Percentiles rank a stretch among this genome's conserved stretches.
These are phyloP conservation scores for Sebastes fasciatus DNA, from an alignment of 2,113 vertebrate species.

Conservation along the genomic window DNA sequence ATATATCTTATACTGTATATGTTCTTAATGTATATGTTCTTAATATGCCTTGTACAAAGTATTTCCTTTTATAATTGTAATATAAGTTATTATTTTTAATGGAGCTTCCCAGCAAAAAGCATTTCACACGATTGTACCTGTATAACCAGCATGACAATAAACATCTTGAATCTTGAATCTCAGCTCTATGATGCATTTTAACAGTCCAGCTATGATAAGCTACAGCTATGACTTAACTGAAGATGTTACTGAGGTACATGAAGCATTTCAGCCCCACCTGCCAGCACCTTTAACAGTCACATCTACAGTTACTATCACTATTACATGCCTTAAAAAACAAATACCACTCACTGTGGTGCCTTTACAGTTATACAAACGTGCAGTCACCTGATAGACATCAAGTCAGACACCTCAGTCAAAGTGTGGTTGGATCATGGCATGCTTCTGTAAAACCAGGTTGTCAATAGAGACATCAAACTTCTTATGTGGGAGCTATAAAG, in stretches of 20 bases:
- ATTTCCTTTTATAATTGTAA: no score
- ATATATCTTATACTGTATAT: no score
- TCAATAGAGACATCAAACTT: conserved; percentile 46
- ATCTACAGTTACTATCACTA: neutral
- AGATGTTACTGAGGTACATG: neutral
- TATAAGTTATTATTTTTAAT: no score
- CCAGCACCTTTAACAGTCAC: neutral
- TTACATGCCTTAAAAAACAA: neutral
- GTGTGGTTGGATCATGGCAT: neutral
- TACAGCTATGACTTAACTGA: neutral
- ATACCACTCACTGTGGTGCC: neutral
- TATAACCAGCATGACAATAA: no score
- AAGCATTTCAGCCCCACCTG: neutral
- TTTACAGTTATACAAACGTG: conserved; percentile 3
- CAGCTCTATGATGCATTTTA: neutral
- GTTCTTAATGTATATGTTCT: no score
- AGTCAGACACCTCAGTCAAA: neutral
- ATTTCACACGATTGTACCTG: no score
- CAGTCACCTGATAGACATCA: conserved; percentile 19
- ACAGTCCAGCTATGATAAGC: neutral
- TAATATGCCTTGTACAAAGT: neutral
- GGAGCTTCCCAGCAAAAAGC: no score
- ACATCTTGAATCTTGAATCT: no score
- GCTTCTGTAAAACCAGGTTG: conserved; percentile 1
- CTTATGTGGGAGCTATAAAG: neutral